Base-by-base conservation (phyloP, 1,140 invertebrate genomes). In the Drosophila persimilis region DNA sequence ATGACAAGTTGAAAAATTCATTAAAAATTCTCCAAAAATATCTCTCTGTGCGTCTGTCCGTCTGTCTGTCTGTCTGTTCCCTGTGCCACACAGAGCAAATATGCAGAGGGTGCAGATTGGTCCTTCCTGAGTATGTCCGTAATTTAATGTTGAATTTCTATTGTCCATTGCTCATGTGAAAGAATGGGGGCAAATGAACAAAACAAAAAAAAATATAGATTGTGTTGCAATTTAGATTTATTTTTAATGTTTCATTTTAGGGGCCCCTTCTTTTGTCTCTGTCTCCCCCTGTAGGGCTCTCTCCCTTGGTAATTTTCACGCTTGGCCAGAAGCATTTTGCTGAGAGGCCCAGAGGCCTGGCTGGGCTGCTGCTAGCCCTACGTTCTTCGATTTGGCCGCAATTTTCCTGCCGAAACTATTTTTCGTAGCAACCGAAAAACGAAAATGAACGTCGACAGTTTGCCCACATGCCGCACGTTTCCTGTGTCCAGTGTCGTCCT, bases 201-300 rank as follows among this genome's bases (percentile, higher is more conserved):
- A 50, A 73, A 59, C 17, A 60, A 56, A 50, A 62, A 61, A 58
- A 39, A 39, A 39, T 9, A 35, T 3, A 31, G 31, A 31, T 44
- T 41, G 24, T 41, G 51, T 64, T 77, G 74, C 81, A 85, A 80
- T 85, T 85, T 86, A 69, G 73, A 85, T 86, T 80, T 86, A 86
- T 86, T 77, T 86, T 86, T 80, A 86, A 86, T 80, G 77, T 71
- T 67, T 63, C 54, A 57, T 47, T 57, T 73, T 73, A 31, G 65
- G 65, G 15, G 3, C 8, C 31, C 31, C 31, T 9, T 8, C 8
- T 2, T 6, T 6, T 8, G 7, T 67, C 73, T 64, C 1, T 13
- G 0, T 13, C 35, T 13, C 35, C 4, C 11, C 11, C 11, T 13
- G 11, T 39, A 11, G 35, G 35, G 11, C 1, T 39, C 1, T 11